Percentiles rank a stretch among this genome's conserved stretches.
phyloP scores from a whole-genome alignment of 2,888 invertebrate genomes.

The Idaea biselata region DNA sequence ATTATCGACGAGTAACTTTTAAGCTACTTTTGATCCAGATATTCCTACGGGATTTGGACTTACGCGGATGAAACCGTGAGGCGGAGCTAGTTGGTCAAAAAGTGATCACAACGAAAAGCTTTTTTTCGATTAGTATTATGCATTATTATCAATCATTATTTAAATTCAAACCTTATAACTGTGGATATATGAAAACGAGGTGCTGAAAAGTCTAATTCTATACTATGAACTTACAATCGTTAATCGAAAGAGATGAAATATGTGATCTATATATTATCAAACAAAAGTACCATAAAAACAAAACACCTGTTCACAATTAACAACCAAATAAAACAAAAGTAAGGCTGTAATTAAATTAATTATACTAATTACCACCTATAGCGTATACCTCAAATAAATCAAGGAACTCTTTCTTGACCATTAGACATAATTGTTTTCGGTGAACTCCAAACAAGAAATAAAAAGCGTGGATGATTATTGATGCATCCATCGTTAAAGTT shows the following conservation, averaged over 20 bases:
- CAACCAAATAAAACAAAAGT: slow-evolving; percentile 37
- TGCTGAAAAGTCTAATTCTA: background rate
- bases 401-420: slow-evolving; percentile 51
- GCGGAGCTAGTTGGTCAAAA: no score
- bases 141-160: no score
- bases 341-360: slow-evolving; percentile 61
- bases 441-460: slow-evolving; percentile 39
- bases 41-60: no score
- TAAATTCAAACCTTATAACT: no score
- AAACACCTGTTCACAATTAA: slow-evolving; percentile 31
- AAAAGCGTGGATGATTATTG: slow-evolving; percentile 41
- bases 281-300: slow-evolving; percentile 25
- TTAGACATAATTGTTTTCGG: slow-evolving; percentile 71
- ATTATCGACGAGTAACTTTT: no score
- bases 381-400: slow-evolving; percentile 57
- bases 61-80: no score
- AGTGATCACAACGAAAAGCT: no score
- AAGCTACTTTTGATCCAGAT: no score
- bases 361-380: slow-evolving; percentile 50
- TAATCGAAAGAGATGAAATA: background rate
- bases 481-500: slow-evolving; percentile 46
- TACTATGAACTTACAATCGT: background rate
- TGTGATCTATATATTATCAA: slow-evolving; percentile 25
- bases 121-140: no score
- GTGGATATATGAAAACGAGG: no score